Evolutionary conservation across 2,888 invertebrate genomes (phyloP).

Genomic region (Conomelus anceps): DNA sequence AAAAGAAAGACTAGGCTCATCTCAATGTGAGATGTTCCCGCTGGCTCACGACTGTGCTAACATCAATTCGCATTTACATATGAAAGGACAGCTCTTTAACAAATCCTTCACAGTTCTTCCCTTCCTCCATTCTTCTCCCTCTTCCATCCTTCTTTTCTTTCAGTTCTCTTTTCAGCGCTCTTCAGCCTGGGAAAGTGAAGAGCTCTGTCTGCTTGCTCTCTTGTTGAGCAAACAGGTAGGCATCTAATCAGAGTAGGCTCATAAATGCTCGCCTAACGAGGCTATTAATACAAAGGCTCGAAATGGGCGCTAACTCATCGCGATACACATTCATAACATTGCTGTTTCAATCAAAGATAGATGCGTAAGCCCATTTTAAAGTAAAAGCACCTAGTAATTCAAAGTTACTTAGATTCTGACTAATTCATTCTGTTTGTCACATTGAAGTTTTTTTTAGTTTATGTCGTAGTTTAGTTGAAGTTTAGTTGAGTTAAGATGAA

Average conservation of each 20-base stretch:
- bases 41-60: not conserved
- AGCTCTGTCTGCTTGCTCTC: not conserved
- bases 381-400: too few relatives aligned
- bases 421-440: too few relatives aligned
- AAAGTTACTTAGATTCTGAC: too few relatives aligned
- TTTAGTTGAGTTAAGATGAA: too few relatives aligned
- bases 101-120: not conserved
- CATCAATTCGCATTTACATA: not conserved
- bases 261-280: not conserved
- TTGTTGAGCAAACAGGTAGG: not conserved
- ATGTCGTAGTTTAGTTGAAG: too few relatives aligned
- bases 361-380: too few relatives aligned
- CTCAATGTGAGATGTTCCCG: not conserved
- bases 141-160: too few relatives aligned
- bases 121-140: not conserved
- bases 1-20: not conserved
- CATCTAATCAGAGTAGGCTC: not conserved
- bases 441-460: too few relatives aligned
- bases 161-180: not conserved
- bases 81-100: not conserved
- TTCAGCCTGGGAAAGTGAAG: not conserved
- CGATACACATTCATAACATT: not conserved
- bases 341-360: too few relatives aligned
- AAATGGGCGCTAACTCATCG: not conserved
- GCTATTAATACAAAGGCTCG: not conserved